phyloP scores from a whole-genome alignment of 2,113 vertebrate genomes.

The Elachura formosa region DNA sequence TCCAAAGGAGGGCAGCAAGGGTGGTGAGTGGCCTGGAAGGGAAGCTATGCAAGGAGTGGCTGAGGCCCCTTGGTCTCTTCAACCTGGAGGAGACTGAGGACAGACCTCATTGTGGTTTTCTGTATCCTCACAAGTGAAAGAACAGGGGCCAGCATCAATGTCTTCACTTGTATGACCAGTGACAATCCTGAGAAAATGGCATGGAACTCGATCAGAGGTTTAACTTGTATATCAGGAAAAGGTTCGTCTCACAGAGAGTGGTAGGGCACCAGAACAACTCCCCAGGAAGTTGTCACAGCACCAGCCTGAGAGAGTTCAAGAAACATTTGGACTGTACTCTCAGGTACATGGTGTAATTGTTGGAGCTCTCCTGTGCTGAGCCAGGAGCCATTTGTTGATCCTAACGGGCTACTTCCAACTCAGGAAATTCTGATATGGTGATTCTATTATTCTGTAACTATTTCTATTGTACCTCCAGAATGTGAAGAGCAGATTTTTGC shows the following conservation, averaged over 20 bases:
- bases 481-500: neutral
- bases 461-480: neutral
- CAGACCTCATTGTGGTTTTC: neutral
- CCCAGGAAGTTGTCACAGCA: neutral
- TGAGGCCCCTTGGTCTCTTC: neutral
- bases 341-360: neutral
- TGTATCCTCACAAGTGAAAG: fast-evolving
- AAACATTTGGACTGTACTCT: fast-evolving
- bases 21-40: neutral
- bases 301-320: neutral
- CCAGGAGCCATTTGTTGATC: neutral
- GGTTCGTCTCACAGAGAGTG: fast-evolving
- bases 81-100: neutral
- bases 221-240: neutral
- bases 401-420: neutral
- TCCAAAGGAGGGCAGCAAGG: fast-evolving
- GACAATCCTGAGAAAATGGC: neutral
- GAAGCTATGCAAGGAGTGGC: fast-evolving
- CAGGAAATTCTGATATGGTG: neutral
- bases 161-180: neutral
- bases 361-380: neutral
- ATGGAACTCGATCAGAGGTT: neutral
- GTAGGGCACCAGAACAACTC: fast-evolving
- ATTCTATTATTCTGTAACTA: neutral
- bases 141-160: fast-evolving